These are phyloP conservation scores for Galleria mellonella DNA, from an alignment of 1,140 invertebrate species.

Conservation along the genomic window DNA sequence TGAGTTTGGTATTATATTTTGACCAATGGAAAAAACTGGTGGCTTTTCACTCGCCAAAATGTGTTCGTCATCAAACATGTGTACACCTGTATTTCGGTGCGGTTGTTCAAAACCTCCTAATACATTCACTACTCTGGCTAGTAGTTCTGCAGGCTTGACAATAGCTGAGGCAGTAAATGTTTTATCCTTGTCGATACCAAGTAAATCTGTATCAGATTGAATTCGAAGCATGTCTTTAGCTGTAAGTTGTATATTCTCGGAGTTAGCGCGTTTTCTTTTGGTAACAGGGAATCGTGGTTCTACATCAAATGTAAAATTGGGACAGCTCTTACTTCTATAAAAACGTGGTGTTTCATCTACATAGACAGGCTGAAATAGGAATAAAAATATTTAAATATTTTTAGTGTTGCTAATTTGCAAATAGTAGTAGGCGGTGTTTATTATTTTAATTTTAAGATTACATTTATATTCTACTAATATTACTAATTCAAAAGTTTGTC, in stretches of 20 bases:
- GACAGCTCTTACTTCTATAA: slow-evolving; percentile 76
- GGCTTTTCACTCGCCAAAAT: slow-evolving; percentile 80
- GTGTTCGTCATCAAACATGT: slow-evolving; percentile 80
- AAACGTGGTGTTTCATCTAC: slow-evolving; percentile 56
- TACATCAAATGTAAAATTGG: slow-evolving; percentile 75
- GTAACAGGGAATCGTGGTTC: slow-evolving; percentile 66
- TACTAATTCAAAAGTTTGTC: too few relatives aligned
- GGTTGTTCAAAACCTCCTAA: slow-evolving; percentile 78
- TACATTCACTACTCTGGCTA: slow-evolving; percentile 84
- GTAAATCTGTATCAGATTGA: slow-evolving; percentile 84
- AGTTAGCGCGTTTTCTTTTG: slow-evolving; percentile 77
- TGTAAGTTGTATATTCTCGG: slow-evolving; percentile 71
- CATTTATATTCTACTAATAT: too few relatives aligned
- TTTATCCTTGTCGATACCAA: slow-evolving; percentile 83
- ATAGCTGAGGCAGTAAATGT: slow-evolving; percentile 81
- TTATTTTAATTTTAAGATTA: too few relatives aligned
- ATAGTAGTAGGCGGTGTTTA: too few relatives aligned
- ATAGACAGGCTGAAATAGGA: slow-evolving; percentile 72
- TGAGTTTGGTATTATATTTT: slow-evolving; percentile 57
- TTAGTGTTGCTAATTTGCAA: too few relatives aligned
- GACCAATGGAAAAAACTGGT: slow-evolving; percentile 74
- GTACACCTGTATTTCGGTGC: slow-evolving; percentile 67
- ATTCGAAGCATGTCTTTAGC: slow-evolving; percentile 75
- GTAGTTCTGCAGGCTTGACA: slow-evolving; percentile 81
- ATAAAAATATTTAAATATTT: slow-evolving; percentile 5